Base-by-base conservation (phyloP, 2,888 invertebrate species). In the Megaustenia siamemsis region DNA sequence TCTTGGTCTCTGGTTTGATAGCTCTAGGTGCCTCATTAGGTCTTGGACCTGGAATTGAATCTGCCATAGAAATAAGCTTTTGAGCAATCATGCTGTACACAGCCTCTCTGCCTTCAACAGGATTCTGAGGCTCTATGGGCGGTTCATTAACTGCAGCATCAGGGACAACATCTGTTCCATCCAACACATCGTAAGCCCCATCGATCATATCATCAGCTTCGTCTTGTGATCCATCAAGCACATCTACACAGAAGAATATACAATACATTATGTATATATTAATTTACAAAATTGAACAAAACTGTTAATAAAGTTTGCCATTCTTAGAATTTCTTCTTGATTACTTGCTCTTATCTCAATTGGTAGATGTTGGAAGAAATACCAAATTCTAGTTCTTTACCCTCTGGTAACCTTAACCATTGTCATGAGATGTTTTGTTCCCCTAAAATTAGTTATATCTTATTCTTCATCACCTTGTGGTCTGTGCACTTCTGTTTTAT, bases 61-160 rank as follows among this genome's bases (percentile, higher is more conserved):
- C 90, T 1, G 89, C 91, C 38, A 89, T 91, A 56, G 83, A 87
- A 21, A 88, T 89, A 79, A 90, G 86, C 63, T 87, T 86, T 68
- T 88, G 86, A 21, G 90, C 91, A 84, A 90, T 89, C 79, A 86
- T 87, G 1, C 87, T 85, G 53, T 89, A 90, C 80, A 90, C n/a
- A 40, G 87, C 87, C 3, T 76, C 76, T 21, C 32, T 76, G 38
- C 88, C 88, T 28, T 75, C 78, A n/a, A 84, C 53, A 18, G 87
- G 8, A 6, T 53, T 76, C 35, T 53, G 53, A 38, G 32, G 38
- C 28, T 53, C 40, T 18, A 28, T 18, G 35, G 32, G 3, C 32
- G 28, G 75, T 18, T n/a, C 28, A 1, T 28, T 2, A 60, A n/a
- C n/a, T n/a, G n/a, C n/a, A n/a, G n/a, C n/a, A 35, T 40, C 71